Evolutionary conservation across 2,888 invertebrate species (phyloP).

Genomic region (Heliconius charithonia): DNA sequence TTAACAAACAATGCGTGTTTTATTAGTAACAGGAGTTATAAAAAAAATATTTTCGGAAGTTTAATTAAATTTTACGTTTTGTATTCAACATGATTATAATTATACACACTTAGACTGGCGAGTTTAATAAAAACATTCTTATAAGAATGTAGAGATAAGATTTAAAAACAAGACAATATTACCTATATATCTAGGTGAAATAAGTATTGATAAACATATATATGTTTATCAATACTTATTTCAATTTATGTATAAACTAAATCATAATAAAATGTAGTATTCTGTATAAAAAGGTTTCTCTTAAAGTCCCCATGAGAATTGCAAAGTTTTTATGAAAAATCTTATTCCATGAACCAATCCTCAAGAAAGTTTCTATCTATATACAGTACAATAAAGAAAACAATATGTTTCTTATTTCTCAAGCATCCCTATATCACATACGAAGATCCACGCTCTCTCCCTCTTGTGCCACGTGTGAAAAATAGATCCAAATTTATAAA

Average conservation of each 20-base stretch:
- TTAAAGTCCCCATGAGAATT: not conserved
- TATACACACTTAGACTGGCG: no score
- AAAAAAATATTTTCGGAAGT: not conserved
- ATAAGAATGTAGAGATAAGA: no score
- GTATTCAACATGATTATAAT: no score
- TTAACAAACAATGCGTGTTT: not conserved
- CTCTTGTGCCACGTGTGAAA: not conserved
- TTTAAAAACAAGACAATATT: no score
- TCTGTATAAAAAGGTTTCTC: not conserved
- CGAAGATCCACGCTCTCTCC: not conserved
- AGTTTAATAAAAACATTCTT: no score
- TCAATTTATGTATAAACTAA: no score
- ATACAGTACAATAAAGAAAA: not conserved
- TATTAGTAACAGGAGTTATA: not conserved
- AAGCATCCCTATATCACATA: not conserved
- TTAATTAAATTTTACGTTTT: no score
- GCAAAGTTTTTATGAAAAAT: not conserved
- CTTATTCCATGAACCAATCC: not conserved
- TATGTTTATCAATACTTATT: no score
- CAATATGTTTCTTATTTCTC: not conserved
- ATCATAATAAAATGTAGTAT: no score
- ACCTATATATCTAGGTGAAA: no score
- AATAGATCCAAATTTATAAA: not conserved
- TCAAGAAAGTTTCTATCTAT: not conserved
- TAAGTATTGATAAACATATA: no score